These are phyloP conservation scores for Galleria mellonella DNA, from an alignment of 1,140 invertebrate species.

Conservation along the genomic window DNA sequence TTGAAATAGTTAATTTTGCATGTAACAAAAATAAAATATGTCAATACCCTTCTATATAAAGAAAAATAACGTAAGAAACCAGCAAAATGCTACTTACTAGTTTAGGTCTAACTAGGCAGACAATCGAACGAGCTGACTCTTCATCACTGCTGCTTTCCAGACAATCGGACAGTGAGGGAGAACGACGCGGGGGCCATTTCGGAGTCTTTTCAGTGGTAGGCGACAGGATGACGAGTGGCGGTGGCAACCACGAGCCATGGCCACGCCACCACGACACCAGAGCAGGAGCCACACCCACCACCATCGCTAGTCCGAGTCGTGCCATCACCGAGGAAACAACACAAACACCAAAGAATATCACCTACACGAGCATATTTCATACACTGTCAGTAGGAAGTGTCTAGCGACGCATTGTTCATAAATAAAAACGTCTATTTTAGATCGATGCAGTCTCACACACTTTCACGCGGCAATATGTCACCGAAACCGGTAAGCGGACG, in stretches of 20 bases:
- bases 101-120: conserved; percentile 62
- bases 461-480: conserved; percentile 32
- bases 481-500: conserved; percentile 24
- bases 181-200: conserved; percentile 45
- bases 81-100: conserved; percentile 46
- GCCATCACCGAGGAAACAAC: conserved; percentile 37
- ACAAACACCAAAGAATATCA: neutral
- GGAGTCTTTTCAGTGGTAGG: conserved; percentile 38
- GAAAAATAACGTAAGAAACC: too few species aligned
- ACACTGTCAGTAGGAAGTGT: conserved; percentile 21
- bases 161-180: conserved; percentile 61
- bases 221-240: conserved; percentile 26
- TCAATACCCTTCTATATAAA: too few species aligned
- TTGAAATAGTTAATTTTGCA: too few species aligned
- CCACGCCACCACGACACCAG: conserved; percentile 63
- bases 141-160: conserved; percentile 62
- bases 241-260: conserved; percentile 31
- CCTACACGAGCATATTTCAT: conserved; percentile 5
- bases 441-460: conserved; percentile 37
- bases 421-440: conserved; percentile 56
- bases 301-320: conserved; percentile 57
- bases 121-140: conserved; percentile 60
- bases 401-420: conserved; percentile 35
- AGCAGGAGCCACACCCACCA: conserved; percentile 63
- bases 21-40: too few species aligned